Base-by-base conservation (phyloP, 2,888 invertebrate species). In the Plutella xylostella region DNA sequence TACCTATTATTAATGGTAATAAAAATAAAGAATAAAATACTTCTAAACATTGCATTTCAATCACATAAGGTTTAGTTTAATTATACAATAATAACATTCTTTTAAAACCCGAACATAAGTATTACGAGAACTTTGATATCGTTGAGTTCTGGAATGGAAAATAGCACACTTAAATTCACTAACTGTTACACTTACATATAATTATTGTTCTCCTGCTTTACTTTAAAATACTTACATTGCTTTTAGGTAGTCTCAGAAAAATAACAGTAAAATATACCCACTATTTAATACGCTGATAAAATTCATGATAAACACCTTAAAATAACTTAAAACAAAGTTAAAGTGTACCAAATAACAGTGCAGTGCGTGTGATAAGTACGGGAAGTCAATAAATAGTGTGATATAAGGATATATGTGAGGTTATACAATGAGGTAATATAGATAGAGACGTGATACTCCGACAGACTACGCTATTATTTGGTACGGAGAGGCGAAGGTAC, bases 31-130 rank as follows among this genome's bases (percentile, higher is more conserved):
- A 82, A 82, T 82, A 83, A 83, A 83, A 83, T 83, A 83, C 83
- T 83, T 82, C 80, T 83, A 83, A 82, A 83, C 79, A 83, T 83
- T 83, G 83, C 83, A 82, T 83, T 82, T 82, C 79, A 80, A 83
- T 83, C 83, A 83, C 83, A 82, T 82, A 80, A 80, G 80, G 80
- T 82, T 80, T 79, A 80, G 76, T 80, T 79, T 79, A 78, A 79
- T 73, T 73, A 80, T 76, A 80, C 72, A 74, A 79, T 79, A 80
- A 80, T 80, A 82, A 80, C 79, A 82, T 80, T 64, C 78, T 78
- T 78, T 74, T 75, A 68, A 72, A 82, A 80, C 79, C 80, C 78
- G 79, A 80, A 83, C 75, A 73, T 77, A 79, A 82, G 74, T 78
- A 72, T 78, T 79, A 80, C 73, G 74, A 78, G 79, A 80, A 80